Evolutionary conservation across 1,140 invertebrate species (phyloP).

Genomic region (Gonioctena quinquepunctata): DNA sequence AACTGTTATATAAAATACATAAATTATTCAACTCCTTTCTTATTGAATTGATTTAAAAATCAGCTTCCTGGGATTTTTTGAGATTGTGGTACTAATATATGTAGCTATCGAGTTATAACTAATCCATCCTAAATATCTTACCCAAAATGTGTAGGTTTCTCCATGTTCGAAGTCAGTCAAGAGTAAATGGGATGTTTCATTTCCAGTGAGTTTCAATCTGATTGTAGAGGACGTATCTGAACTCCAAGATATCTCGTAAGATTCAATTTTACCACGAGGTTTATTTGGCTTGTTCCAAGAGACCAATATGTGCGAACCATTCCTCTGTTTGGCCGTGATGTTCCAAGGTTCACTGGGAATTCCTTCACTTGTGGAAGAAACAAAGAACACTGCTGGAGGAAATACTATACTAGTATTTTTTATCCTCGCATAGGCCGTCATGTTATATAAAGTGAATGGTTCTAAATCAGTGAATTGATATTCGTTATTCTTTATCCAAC

Average conservation of each 20-base stretch:
- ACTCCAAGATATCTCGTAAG: conserved; percentile 65
- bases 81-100: too few species aligned
- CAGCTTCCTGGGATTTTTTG: too few species aligned
- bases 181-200: conserved; percentile 60
- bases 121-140: conserved; percentile 52
- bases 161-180: conserved; percentile 64
- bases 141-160: conserved; percentile 75
- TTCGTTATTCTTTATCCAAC: conserved; percentile 60
- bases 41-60: too few species aligned
- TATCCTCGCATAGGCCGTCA: conserved; percentile 73
- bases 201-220: conserved; percentile 39
- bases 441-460: conserved; percentile 75
- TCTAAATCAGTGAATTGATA: conserved; percentile 67
- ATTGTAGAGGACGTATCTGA: conserved; percentile 40
- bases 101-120: too few species aligned
- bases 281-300: conserved; percentile 68
- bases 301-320: conserved; percentile 66
- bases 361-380: conserved; percentile 65
- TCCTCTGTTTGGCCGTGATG: conserved; percentile 66
- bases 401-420: conserved; percentile 59
- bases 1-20: too few species aligned
- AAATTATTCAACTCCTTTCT: too few species aligned
- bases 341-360: conserved; percentile 69
- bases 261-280: conserved; percentile 66
- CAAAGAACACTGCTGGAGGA: conserved; percentile 65